Base-by-base conservation (phyloP, 2,113 vertebrate species). In the Rhea pennata region DNA sequence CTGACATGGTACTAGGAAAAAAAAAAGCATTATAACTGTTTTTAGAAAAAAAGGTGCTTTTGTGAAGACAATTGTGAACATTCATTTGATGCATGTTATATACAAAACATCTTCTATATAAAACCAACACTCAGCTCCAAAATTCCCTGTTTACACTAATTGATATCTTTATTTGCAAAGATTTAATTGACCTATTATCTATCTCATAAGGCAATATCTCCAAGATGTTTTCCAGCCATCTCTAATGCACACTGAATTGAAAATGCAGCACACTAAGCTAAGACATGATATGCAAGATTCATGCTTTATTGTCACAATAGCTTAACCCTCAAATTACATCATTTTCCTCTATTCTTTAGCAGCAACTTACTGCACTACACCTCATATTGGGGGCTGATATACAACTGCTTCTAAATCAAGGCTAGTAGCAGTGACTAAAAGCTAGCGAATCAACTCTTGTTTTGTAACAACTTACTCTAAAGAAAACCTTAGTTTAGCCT, bases 31-130 rank as follows among this genome's bases (percentile, higher is more conserved):
- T 96, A 86, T 73, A 94, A 88, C 79, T 94, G 70, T 62, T 96
- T 74, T 93, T 92, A 95, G 92, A 72, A 96, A 95, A 96, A 96
- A 97, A 97, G 96, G 91, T 98, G 79, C 67, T 86, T 95, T 89
- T 83, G 92, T 95, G 95, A 97, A 97, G 96, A 85, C 72, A 80
- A 96, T 66, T 96, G 91, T 88, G 95, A 97, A 94, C 95, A 95
- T 85, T 94, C 81, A 88, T 89, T 83, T 95, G 88, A 96, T 95
- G 95, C 73, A 77, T 84, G 86, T 93, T 96, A 97, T 96, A 87
- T 97, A 98, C 96, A 98, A 97, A 98, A 97, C 72, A 46, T 79
- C 66, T 71, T 93, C 91, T 95, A 91, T 86, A 79, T 96, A 96
- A 97, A 97, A 97, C 95, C 89, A 90, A 93, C 92, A 96, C 78